phyloP scores from a whole-genome alignment of 2,888 invertebrate species.

The Pristionchus exspectatus region DNA sequence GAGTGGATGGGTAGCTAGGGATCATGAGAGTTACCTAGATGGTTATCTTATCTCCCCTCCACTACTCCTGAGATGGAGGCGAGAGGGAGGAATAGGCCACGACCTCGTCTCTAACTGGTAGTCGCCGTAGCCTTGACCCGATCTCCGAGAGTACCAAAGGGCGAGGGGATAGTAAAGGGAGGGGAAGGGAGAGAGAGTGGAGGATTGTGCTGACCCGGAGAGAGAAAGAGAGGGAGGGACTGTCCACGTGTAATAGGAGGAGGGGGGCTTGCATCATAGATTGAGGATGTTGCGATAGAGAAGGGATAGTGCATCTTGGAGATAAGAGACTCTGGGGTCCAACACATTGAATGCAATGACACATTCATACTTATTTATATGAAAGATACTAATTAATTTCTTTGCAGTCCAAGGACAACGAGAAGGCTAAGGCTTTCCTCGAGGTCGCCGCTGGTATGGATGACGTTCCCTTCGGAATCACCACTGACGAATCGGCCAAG shows the following conservation, averaged over 20 bases:
- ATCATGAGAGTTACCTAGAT: neutral
- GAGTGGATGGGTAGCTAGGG: neutral
- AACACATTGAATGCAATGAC: neutral
- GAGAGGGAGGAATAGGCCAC: slow-evolving; percentile 44
- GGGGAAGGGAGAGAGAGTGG: neutral
- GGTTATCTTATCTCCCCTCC: slow-evolving; percentile 28
- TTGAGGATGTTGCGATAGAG: neutral
- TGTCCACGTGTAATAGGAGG: slow-evolving; percentile 2
- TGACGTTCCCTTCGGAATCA: slow-evolving; percentile 91
- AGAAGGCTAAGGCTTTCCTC: slow-evolving; percentile 89
- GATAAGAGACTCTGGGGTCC: neutral
- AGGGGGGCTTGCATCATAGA: neutral
- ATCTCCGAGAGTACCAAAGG: slow-evolving; percentile 18
- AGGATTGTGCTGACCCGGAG: slow-evolving; percentile 45
- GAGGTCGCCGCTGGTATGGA: slow-evolving; percentile 89
- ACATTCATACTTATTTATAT: neutral
- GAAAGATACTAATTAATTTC: neutral
- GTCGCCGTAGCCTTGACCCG: slow-evolving; percentile 49
- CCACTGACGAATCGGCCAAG: slow-evolving; percentile 87
- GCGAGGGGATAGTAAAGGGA: slow-evolving; percentile 46
- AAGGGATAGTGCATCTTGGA: neutral
- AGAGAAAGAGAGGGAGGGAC: neutral
- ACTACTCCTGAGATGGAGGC: neutral
- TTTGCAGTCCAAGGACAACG: slow-evolving; percentile 85
- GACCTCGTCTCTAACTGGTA: slow-evolving; percentile 51